Evolutionary conservation across 2,888 invertebrate species (phyloP), one percentile per base, ranked within the genome.

Genomic region (Rhorus exstirpatorius): DNA sequence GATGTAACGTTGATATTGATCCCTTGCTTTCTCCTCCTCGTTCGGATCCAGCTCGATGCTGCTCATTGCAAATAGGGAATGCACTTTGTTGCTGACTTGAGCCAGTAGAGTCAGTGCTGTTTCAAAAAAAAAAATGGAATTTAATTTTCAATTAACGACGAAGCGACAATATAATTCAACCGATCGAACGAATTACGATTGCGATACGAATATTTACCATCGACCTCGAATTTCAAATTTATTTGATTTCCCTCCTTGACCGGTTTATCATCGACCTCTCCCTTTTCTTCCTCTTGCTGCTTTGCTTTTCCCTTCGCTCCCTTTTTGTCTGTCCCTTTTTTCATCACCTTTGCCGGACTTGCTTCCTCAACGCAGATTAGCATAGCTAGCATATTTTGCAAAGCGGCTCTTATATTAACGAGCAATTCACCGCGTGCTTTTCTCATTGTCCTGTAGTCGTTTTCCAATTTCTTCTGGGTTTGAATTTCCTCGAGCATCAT

Each of bases 321-420:
- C 12, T 75, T 70, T 60, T 81, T 78, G 4, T 83, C 67, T 8
- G 17, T 21, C 10, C 68, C 65, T 84, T 81, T 79, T 41, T 67
- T 60, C 4, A 61, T 19, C 79, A 70, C 38, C 19, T 75, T 67
- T 26, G 71, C 6, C 31, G 61, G 61, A 79, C 84, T 35, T 17
- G 51, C 65, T 75, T 83, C 67, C 17, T 79, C 87, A 1, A 91
- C 77, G 26, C 93, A 93, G 0, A 94, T 93, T 0, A 95, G 89
- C 79, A 95, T 93, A 63, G 94, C 93, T 76, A 94, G 93, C 85
- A 95, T 94, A 86, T 94, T 95, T 87, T 95, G 95, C 76, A 96
- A 88, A 0, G 95, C 94, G 0, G 94, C 94, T 87, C 94, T 94
- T 89, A 95, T 94, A 84, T 94, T 93, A 44, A 95, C 94, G 44